Base-by-base conservation (phyloP, 2,888 invertebrate species). In the Leptinotarsa haldemani region DNA sequence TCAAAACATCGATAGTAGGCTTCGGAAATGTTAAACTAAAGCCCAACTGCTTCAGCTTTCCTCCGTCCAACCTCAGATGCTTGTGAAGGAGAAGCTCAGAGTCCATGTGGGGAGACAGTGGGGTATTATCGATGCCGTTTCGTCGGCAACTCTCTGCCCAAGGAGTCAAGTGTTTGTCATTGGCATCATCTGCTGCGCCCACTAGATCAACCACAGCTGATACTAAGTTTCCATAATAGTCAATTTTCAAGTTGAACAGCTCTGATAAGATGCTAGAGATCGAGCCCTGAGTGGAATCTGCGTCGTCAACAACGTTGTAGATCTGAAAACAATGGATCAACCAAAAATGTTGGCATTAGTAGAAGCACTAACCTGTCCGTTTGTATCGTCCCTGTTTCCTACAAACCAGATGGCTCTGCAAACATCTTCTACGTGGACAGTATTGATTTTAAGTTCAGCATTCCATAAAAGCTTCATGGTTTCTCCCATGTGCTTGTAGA, bases 401-500 rank as follows among this genome's bases (percentile, higher is more conserved):
- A 97, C 88, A 78, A 92, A 91, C 94, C 95, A 95, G 76, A 94
- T 90, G 1, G 96, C 97, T 70, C 93, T 90, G 84, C 93, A 94
- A n/a, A 96, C 90, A 88, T 97, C 97, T 22, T 88, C 86, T 0
- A 96, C 95, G 86, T 97, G 96, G 30, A 97, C 93, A 0, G 97
- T 97, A 88, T 97, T 95, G 89, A 96, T 91, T 84, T 92, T 93
- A 79, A 97, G 90, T 75, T 94, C 92, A 15, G 93, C 92, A 56
- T 94, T 95, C 97, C 97, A 97, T 25, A 97, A 89, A 50, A 97
- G 89, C 87, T 96, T 96, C 96, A 97, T 96, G 78, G 95, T 94
- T 88, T 97, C 96, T 52, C 93, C 92, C 47, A 97, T 89, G 84
- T 95, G 93, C 85, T 95, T 95, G 88, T 97, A 97, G 78, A 97